A percentile compares a stretch with the other conserved stretches of the same genome.
Evolutionary conservation across 2,797 vertebrate species (phyloP).

Genomic region (Microctenopoma stevenorrisi): DNA sequence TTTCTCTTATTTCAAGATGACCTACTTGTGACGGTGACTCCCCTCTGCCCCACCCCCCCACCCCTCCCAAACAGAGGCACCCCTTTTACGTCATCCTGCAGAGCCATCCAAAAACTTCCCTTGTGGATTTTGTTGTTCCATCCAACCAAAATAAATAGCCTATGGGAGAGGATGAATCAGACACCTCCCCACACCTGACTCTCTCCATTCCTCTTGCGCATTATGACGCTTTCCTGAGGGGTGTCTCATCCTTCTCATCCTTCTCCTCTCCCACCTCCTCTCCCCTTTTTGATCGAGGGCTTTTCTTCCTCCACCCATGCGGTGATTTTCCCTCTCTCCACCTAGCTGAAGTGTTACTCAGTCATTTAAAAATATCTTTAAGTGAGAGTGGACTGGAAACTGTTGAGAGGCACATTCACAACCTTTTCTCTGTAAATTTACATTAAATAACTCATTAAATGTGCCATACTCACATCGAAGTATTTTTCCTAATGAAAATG

Average conservation of each 20-base stretch:
- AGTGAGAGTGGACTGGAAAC: not conserved
- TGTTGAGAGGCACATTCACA: too few species aligned
- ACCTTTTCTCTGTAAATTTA: too few species aligned
- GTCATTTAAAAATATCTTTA: not conserved
- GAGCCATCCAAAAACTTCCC: constrained; percentile 39
- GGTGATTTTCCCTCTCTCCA: not conserved
- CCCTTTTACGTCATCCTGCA: constrained; percentile 51
- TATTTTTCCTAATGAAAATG: too few species aligned
- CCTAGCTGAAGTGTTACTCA: not conserved
- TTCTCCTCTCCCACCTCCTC: constrained; percentile 3
- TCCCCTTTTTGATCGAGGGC: constrained; percentile 30
- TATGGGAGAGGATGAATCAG: constrained; percentile 72
- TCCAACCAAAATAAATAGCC: constrained; percentile 70
- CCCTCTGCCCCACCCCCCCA: constrained; percentile 17
- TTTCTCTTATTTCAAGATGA: constrained; percentile 28
- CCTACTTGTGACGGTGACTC: constrained; percentile 52
- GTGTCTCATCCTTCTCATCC: constrained; percentile 38
- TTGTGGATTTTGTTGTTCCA: constrained; percentile 52
- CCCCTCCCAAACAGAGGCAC: constrained; percentile 34
- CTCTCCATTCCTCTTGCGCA: constrained; percentile 5
- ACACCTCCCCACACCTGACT: constrained; percentile 15
- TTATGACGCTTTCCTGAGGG: constrained; percentile 36
- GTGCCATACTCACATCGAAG: too few species aligned
- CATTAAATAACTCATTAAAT: too few species aligned
- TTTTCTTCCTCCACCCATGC: constrained; percentile 51